Conservation (phyloP, 1,140 invertebrate genomes). For the Trachymyrmex cornetzi region DNA sequence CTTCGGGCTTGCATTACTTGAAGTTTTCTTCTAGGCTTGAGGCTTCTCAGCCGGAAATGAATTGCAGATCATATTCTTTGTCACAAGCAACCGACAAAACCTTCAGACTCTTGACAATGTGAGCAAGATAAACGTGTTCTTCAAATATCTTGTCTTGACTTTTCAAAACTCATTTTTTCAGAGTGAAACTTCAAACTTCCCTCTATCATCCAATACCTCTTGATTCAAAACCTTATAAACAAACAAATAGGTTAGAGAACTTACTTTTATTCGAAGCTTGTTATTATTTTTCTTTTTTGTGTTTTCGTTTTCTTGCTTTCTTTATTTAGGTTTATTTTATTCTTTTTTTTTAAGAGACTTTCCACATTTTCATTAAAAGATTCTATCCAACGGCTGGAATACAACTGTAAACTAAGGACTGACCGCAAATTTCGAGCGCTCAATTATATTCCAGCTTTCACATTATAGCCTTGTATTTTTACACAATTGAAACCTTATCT, state of each 20-base stretch:
- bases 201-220: slow-evolving; percentile 88
- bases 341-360: slow-evolving; percentile 68
- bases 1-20: slow-evolving; percentile 79
- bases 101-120: slow-evolving; percentile 84
- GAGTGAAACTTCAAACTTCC: slow-evolving; percentile 87
- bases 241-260: slow-evolving; percentile 87
- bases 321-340: slow-evolving; percentile 42
- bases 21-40: slow-evolving; percentile 85
- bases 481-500: slow-evolving; percentile 78
- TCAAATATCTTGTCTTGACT: slow-evolving; percentile 85
- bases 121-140: slow-evolving; percentile 84
- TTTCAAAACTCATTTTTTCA: slow-evolving; percentile 86
- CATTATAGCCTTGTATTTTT: slow-evolving; percentile 79
- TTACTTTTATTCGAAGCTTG: slow-evolving; percentile 81
- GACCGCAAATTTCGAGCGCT: slow-evolving; percentile 62
- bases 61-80: slow-evolving; percentile 87
- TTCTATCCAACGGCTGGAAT: slow-evolving; percentile 74
- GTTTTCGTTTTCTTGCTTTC: slow-evolving; percentile 58
- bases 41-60: slow-evolving; percentile 85
- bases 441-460: slow-evolving; percentile 84
- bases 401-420: slow-evolving; percentile 74
- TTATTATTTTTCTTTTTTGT: slow-evolving; percentile 68
- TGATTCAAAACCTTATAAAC: slow-evolving; percentile 88
- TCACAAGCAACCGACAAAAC: slow-evolving; percentile 85
- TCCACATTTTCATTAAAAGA: slow-evolving; percentile 65